Evolutionary conservation across 2,888 invertebrate genomes (phyloP).

Genomic region (Eupithecia exiguata): DNA sequence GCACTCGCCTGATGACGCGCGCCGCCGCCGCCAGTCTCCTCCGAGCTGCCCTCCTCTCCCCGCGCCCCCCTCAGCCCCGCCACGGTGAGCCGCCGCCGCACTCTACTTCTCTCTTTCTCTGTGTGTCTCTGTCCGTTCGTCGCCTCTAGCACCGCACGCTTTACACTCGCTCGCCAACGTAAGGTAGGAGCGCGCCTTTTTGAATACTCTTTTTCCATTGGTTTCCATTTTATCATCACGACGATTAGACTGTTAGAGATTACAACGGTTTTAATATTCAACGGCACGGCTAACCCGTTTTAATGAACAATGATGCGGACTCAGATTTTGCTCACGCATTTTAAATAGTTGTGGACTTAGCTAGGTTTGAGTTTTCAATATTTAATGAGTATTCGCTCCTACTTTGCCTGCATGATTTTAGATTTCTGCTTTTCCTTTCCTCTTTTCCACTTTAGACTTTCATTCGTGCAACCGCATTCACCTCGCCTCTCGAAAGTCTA

Average conservation of each 20-base stretch:
- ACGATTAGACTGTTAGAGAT: constrained; percentile 39
- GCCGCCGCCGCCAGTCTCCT: constrained; percentile 82
- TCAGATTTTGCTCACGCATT: constrained; percentile 48
- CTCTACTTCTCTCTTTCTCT: constrained; percentile 73
- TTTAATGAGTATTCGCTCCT: constrained; percentile 72
- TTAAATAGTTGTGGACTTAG: constrained; percentile 50
- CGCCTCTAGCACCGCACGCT: constrained; percentile 82
- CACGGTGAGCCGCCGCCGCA: constrained; percentile 82
- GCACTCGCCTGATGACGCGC: constrained; percentile 84
- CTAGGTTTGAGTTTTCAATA: constrained; percentile 46
- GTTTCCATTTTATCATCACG: constrained; percentile 35
- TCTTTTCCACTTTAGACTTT: constrained; percentile 63
- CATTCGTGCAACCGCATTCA: constrained; percentile 49
- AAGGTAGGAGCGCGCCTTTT: constrained; percentile 77
- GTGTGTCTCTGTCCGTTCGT: constrained; percentile 79
- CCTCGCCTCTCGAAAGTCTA: constrained; percentile 61
- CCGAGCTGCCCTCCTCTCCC: constrained; percentile 82
- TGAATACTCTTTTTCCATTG: constrained; percentile 34
- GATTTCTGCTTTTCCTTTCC: constrained; percentile 66
- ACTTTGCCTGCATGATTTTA: constrained; percentile 78
- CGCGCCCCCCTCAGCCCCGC: constrained; percentile 81
- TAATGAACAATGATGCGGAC: constrained; percentile 47
- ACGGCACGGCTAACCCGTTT: constrained; percentile 52
- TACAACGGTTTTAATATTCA: constrained; percentile 43
- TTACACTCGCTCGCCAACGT: constrained; percentile 77